phyloP scores from a whole-genome alignment of 2,888 invertebrate species.

The Rotaria magnacalcarata region DNA sequence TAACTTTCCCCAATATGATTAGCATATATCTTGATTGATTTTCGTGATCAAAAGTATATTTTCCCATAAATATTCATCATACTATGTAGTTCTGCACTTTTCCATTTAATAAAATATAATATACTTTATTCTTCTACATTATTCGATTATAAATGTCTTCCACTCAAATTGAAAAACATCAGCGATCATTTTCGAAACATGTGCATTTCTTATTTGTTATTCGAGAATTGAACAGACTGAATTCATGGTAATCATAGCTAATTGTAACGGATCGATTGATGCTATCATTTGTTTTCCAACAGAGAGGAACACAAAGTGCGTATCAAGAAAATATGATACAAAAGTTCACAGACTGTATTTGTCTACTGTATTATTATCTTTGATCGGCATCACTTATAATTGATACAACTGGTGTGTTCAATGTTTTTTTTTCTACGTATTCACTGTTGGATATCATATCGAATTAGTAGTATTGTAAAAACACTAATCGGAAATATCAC shows the following conservation, averaged over 20 bases:
- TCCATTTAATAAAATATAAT: too few species aligned
- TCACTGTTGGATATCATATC: neutral
- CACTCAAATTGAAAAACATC: too few species aligned
- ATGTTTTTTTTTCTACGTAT: neutral
- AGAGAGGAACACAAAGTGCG: neutral
- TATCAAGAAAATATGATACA: slow-evolving; percentile 4
- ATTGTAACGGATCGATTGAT: neutral
- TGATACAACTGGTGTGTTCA: neutral
- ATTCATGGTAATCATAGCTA: neutral
- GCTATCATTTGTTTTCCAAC: neutral
- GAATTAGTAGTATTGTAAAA: neutral
- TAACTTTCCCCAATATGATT: too few species aligned
- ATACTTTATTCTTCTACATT: too few species aligned
- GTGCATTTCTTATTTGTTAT: neutral
- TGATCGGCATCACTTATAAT: neutral
- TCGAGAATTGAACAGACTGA: neutral
- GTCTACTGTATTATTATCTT: slow-evolving; percentile 8
- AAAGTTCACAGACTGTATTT: neutral
- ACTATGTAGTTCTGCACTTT: too few species aligned
- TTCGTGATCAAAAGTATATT: too few species aligned
- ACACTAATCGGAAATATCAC: neutral
- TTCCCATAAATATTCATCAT: too few species aligned
- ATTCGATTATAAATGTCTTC: too few species aligned
- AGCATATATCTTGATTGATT: too few species aligned
- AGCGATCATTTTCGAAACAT: neutral